Evolutionary conservation across 2,797 vertebrate genomes (phyloP).

Genomic region (Spheniscus humboldti): DNA sequence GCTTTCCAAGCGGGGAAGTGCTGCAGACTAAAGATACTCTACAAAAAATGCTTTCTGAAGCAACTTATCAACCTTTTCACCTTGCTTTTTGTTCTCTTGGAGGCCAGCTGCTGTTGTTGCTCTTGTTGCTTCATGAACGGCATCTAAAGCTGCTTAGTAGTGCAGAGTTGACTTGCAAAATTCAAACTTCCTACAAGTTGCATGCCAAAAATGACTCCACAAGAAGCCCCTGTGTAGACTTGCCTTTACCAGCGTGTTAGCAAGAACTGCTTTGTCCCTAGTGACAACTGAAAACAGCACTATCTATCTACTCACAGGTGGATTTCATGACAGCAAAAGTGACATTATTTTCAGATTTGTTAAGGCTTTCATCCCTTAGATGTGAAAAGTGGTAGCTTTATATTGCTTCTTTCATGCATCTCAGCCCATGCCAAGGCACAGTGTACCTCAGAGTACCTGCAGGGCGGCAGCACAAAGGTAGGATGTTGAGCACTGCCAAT

Average conservation of each 20-base stretch:
- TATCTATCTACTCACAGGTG: fast-evolving
- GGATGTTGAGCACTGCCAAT: neutral
- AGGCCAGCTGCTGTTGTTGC: neutral
- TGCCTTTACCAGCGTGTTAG: neutral
- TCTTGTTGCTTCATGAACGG: neutral
- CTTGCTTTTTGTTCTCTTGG: neutral
- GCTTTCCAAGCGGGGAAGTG: neutral
- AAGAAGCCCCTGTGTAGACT: neutral
- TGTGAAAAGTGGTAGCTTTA: neutral
- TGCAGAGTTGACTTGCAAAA: neutral
- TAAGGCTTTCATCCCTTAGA: neutral
- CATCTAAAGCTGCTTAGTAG: neutral
- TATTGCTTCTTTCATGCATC: neutral
- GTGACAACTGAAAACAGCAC: neutral
- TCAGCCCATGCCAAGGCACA: neutral
- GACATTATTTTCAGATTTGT: neutral
- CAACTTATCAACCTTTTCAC: neutral
- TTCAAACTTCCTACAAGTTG: neutral
- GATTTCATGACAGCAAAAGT: neutral
- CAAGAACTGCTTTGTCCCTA: neutral
- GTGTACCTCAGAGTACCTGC: too few species aligned
- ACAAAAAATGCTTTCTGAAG: neutral
- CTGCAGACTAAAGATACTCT: neutral
- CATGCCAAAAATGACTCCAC: neutral
- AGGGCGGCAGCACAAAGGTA: neutral